Base-by-base conservation (phyloP, 1,140 invertebrate species). In the Dysdera silvatica region DNA sequence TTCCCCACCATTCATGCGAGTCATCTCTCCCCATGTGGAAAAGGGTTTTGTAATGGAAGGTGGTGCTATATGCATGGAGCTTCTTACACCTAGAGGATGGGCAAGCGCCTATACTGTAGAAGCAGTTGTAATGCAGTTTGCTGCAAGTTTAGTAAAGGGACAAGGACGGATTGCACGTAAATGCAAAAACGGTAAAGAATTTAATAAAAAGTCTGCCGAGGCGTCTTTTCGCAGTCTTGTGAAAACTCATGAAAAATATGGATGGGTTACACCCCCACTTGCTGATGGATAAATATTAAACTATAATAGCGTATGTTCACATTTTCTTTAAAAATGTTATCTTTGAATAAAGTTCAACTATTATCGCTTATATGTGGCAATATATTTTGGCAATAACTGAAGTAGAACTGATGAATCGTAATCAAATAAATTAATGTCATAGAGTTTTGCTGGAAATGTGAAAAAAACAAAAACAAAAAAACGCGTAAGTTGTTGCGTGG, bases 61-160 rank as follows among this genome's bases (percentile, higher is more conserved):
- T 49, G 90, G 93, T 26, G 93, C 93, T 28, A 94, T 96, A 67
- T 96, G 93, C 74, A 95, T 97, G 91, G 93, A 97, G 74, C 77
- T 97, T 51, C 78, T 97, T 4, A 97, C 93, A 3, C 88, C 88
- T 1, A 78, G 88, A 65, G 93, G 93, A 35, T 97, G 93, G 93
- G 91, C 90, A 29, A 91, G 88, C 71, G 93, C 91, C 41, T 97
- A 97, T 72, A 94, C 89, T 2, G 84, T 97, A 4, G 93, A 97
- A 72, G 91, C 91, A 3, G 84, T 96, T 33, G 75, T 80, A 37
- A 68, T 92, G 80, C 93, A 97, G 78, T 94, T 97, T 73, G 85
- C 91, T 10, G 92, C 93, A 14, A 95, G 91, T 64, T 83, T 96
- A 14, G 91, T 95, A n/a, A 96, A 96, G 77, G 93, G 93, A 40